Conservation (phyloP, 1,140 invertebrate species). For the Trissolcus basalis region DNA sequence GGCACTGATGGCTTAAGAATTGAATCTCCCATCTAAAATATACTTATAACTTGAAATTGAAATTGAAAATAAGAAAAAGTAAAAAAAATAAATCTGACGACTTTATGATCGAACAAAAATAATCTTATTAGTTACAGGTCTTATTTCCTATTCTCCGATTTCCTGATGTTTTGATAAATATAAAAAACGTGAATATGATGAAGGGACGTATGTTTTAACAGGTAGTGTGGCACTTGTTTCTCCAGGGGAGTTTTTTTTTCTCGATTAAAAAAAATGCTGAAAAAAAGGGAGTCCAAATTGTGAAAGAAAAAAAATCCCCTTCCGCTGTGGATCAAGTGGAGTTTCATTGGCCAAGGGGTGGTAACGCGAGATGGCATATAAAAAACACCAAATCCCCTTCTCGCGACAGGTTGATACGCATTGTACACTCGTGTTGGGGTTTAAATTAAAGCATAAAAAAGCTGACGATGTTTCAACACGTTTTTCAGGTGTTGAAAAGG, state of each 20-base stretch:
- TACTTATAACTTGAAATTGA: too few relatives aligned
- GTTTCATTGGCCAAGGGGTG: constrained; percentile 23
- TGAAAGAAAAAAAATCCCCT: constrained; percentile 49
- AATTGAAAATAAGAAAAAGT: too few relatives aligned
- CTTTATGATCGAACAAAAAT: too few relatives aligned
- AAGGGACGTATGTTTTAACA: constrained; percentile 25
- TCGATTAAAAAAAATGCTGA: constrained; percentile 29
- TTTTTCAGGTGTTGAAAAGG: constrained; percentile 24
- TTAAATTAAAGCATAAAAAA: constrained; percentile 44
- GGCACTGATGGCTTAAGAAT: too few relatives aligned
- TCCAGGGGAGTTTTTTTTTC: constrained; percentile 32
- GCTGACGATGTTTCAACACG: constrained; percentile 8
- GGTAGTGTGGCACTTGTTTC: constrained; percentile 35
- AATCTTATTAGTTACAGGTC: constrained; percentile 30
- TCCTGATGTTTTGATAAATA: constrained; percentile 19
- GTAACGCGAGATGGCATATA: constrained; percentile 26
- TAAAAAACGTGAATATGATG: constrained; percentile 12
- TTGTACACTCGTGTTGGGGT: constrained; percentile 41
- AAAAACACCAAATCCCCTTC: constrained; percentile 60
- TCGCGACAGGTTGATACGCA: constrained; percentile 60
- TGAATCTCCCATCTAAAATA: too few relatives aligned
- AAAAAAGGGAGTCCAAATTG: constrained; percentile 20
- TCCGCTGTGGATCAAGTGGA: constrained; percentile 14
- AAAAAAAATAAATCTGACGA: too few relatives aligned
- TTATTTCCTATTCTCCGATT: constrained; percentile 5